phyloP scores from a whole-genome alignment of 2,888 invertebrate genomes.

The Drosophila engyochracea region DNA sequence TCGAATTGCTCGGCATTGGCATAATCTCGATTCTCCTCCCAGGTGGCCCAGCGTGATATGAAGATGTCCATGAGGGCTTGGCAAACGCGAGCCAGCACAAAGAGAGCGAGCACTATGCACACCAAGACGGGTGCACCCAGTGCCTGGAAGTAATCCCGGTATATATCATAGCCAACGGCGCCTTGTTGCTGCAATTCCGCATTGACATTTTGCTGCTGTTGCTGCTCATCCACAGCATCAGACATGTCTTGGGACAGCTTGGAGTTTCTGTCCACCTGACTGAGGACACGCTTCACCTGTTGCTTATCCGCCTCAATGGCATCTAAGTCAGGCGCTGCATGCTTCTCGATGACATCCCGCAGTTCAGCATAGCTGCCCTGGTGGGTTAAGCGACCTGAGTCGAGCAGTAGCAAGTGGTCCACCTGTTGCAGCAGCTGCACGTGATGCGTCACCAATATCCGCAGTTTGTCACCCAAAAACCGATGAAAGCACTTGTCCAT shows the following conservation, averaged over 20 bases:
- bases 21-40: slow-evolving; percentile 82
- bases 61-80: slow-evolving; percentile 91
- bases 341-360: slow-evolving; percentile 86
- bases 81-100: slow-evolving; percentile 87
- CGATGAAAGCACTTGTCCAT: slow-evolving; percentile 88
- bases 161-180: slow-evolving; percentile 87
- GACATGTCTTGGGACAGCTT: slow-evolving; percentile 48
- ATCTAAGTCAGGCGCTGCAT: slow-evolving; percentile 73
- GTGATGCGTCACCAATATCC: slow-evolving; percentile 90
- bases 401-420: slow-evolving; percentile 87
- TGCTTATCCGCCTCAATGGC: slow-evolving; percentile 69
- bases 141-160: slow-evolving; percentile 87
- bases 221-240: slow-evolving; percentile 10
- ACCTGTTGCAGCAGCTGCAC: slow-evolving; percentile 87
- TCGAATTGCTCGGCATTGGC: slow-evolving; percentile 53
- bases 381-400: slow-evolving; percentile 84
- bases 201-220: slow-evolving; percentile 38
- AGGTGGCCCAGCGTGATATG: slow-evolving; percentile 87
- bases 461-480: slow-evolving; percentile 86
- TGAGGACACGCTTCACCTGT: slow-evolving; percentile 73
- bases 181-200: slow-evolving; percentile 87
- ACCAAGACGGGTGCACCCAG: slow-evolving; percentile 85
- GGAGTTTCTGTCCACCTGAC: slow-evolving; percentile 74
- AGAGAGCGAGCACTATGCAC: slow-evolving; percentile 84
- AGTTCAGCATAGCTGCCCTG: slow-evolving; percentile 81